Conservation (phyloP, 2,888 invertebrate genomes). For the Leptopilina drosophilae region DNA sequence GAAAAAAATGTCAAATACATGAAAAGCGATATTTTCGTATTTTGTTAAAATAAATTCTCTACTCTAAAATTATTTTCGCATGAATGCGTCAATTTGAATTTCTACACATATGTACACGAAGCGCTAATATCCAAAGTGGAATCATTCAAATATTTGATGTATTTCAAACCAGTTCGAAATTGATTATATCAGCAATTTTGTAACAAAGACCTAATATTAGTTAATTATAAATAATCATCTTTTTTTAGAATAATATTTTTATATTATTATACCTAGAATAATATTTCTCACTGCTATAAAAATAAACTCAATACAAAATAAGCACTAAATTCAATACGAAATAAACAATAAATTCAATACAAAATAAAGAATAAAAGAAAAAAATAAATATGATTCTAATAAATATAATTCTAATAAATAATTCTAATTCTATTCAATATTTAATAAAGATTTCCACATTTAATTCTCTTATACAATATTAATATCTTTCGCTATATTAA, state of each 20-base stretch:
- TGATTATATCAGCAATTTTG: neutral
- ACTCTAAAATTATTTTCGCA: neutral
- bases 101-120: neutral
- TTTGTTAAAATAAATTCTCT: neutral
- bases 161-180: slow-evolving; percentile 20
- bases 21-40: neutral
- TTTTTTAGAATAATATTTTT: neutral
- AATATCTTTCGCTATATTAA: too few relatives aligned
- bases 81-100: slow-evolving; percentile 17
- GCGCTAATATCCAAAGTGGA: neutral
- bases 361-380: too few relatives aligned
- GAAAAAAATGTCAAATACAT: neutral
- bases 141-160: slow-evolving; percentile 27
- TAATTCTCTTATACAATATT: too few relatives aligned
- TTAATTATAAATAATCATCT: neutral
- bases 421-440: too few relatives aligned
- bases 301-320: too few relatives aligned
- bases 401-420: too few relatives aligned
- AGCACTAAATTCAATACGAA: too few relatives aligned
- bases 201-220: neutral
- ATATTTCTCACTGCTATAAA: too few relatives aligned
- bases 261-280: too few relatives aligned
- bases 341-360: too few relatives aligned
- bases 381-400: too few relatives aligned
- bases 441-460: too few relatives aligned